Base-by-base conservation (phyloP, 2,888 invertebrate genomes). In the Loripinus fragilis region DNA sequence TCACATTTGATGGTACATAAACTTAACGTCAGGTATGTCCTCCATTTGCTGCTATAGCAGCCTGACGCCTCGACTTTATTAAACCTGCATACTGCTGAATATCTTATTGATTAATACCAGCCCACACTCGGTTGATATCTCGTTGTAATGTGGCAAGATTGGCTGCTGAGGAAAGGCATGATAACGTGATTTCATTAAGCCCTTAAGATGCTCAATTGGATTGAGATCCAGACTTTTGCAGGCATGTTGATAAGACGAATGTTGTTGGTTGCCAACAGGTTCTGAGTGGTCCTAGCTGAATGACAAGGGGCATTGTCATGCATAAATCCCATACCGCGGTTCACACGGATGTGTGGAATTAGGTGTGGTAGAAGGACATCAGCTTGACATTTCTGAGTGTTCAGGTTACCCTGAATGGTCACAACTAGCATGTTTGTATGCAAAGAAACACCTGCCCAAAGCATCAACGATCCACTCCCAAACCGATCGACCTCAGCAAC, bases 231-330 rank as follows among this genome's bases (percentile, higher is more conserved):
- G 65, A 42, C 69, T 48, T 48, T 66, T 0, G 70, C n/a, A 23
- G 80, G 73, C 70, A 67, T 73, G 33, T n/a, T 38, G 17, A 78
- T 28, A 8, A 73, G 23, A 35, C 78, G 12, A 15, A 76, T 35
- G 55, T 80, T 65, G 48, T 80, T 70, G 38, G 28, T 48, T 12
- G 10, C 12, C 10, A 73, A 41, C 67, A 73, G 33, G 76, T 71
- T 25, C n/a, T n/a, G n/a, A n/a, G n/a, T n/a, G n/a, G n/a, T n/a
- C n/a, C n/a, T n/a, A n/a, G n/a, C n/a, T n/a, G 23, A 60, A 25
- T 80, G 74, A 25, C 80, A 76, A 20, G 67, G 52, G 23, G 76
- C 76, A 66, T 76, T 80, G 30, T 74, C 80, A 25, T 76, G 70
- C 17, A 42, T 69, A 23, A 80, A 20, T 2, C 17, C 8, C 73